Percentiles rank a stretch among this genome's conserved stretches.
These are phyloP conservation scores for Bettongia penicillata DNA, from an alignment of 2,113 vertebrate species.

Conservation along the genomic window DNA sequence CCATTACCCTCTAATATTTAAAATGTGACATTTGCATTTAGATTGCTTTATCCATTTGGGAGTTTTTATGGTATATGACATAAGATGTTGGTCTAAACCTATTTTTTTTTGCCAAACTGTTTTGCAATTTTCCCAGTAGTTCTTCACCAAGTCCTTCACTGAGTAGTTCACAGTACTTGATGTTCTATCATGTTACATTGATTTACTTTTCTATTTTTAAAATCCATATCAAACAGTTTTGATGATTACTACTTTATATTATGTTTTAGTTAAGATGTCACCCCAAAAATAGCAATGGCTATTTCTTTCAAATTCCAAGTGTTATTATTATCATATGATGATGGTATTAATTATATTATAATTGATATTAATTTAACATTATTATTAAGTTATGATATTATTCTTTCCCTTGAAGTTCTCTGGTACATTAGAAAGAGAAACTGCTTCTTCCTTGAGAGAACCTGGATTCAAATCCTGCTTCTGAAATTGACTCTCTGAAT, in stretches of 20 bases:
- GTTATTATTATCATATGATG: neutral
- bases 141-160: neutral
- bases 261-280: neutral
- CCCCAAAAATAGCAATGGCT: too few species aligned
- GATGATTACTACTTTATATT: neutral
- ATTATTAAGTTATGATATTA: neutral
- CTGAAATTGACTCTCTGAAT: neutral
- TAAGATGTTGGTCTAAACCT: neutral
- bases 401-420: neutral
- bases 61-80: too few species aligned
- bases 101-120: neutral
- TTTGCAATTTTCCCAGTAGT: neutral
- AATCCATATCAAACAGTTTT: neutral
- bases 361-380: neutral
- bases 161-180: neutral
- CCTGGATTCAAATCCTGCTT: neutral
- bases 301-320: neutral
- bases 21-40: neutral
- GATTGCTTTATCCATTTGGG: too few species aligned
- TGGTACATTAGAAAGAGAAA: neutral
- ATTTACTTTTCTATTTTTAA: neutral
- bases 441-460: neutral
- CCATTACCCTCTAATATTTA: neutral
- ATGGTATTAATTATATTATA: too few species aligned
- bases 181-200: neutral